A percentile compares a stretch with the other conserved stretches of the same genome.
phyloP scores from a whole-genome alignment of 2,888 invertebrate genomes.

The Chaitophorus viminalis region DNA sequence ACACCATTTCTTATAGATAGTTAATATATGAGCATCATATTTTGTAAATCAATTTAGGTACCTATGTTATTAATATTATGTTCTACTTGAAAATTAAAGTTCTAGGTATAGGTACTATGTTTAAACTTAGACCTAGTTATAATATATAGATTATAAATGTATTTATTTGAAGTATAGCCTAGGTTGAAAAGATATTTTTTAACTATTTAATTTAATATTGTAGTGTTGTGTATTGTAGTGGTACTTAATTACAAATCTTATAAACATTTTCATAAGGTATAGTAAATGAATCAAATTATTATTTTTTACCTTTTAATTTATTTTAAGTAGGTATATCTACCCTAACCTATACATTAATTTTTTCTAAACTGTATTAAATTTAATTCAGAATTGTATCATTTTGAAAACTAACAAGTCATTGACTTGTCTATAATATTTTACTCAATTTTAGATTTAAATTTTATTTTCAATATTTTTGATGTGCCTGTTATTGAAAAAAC shows the following conservation, averaged over 20 bases:
- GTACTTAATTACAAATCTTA: background rate
- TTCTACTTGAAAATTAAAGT: background rate
- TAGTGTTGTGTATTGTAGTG: background rate
- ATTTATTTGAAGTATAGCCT: constrained; percentile 13
- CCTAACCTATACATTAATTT: background rate
- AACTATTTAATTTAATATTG: background rate
- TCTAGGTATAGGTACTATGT: background rate
- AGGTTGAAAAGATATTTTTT: background rate
- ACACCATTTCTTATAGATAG: background rate
- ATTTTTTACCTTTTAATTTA: background rate
- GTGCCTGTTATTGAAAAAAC: too few species aligned
- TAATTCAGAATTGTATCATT: too few species aligned
- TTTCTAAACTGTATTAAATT: background rate
- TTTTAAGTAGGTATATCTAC: too few species aligned
- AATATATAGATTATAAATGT: constrained; percentile 1
- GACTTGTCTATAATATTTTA: too few species aligned
- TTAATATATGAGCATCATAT: background rate
- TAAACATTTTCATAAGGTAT: background rate
- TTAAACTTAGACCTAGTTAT: too few species aligned
- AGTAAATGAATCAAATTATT: background rate
- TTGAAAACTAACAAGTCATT: too few species aligned
- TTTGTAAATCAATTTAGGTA: background rate
- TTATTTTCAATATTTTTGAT: too few species aligned
- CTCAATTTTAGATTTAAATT: too few species aligned
- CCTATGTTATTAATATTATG: background rate